Percentiles rank a stretch among this genome's conserved stretches.
Conservation (phyloP, 2,797 vertebrate genomes). For the Synaphobranchus kaupii region DNA sequence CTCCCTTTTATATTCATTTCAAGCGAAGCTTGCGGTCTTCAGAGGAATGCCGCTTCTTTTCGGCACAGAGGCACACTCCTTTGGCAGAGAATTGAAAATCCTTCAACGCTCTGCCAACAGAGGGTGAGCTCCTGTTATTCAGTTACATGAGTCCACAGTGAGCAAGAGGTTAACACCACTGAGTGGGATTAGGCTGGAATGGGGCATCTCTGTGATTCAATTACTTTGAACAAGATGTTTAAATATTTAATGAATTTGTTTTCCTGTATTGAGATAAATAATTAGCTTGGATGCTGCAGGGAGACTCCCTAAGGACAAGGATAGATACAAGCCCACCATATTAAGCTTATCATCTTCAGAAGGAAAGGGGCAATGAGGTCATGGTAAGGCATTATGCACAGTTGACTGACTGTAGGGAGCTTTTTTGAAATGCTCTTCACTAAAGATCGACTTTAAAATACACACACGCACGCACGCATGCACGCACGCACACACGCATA, state of each 20-base stretch:
- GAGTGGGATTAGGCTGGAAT: conserved; percentile 40
- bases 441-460: background rate
- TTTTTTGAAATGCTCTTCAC: background rate
- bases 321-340: conserved; percentile 29
- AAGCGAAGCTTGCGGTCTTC: conserved; percentile 33
- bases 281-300: conserved; percentile 39
- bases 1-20: conserved; percentile 36
- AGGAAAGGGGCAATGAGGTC: background rate
- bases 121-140: conserved; percentile 38
- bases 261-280: conserved; percentile 41
- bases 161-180: conserved; percentile 10
- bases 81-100: background rate
- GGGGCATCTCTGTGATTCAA: conserved; percentile 28
- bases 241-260: conserved; percentile 49
- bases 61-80: conserved; percentile 43
- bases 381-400: background rate
- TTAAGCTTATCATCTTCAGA: conserved; percentile 29
- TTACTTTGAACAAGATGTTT: conserved; percentile 36
- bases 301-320: conserved; percentile 30
- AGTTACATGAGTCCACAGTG: conserved; percentile 27
- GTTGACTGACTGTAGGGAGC: background rate
- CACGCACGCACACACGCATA: background rate
- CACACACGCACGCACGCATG: background rate
- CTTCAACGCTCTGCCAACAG: background rate
- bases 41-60: background rate